Percentiles rank a stretch among this genome's conserved stretches.
phyloP scores from a whole-genome alignment of 2,888 invertebrate genomes.

The Ferdinandea cuprea region DNA sequence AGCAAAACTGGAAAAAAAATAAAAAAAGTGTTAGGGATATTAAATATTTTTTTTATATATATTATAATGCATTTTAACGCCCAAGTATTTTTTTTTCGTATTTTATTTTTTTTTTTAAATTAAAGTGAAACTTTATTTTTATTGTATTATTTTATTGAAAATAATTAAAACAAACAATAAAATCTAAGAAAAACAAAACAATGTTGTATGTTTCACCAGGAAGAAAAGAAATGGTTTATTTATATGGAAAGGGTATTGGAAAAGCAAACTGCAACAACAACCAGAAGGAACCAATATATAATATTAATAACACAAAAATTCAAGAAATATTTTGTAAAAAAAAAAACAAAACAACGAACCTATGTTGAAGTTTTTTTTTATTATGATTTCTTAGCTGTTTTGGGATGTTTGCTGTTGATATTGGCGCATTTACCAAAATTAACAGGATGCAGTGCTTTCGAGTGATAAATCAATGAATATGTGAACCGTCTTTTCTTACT shows the following conservation, averaged over 20 bases:
- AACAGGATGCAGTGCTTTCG: not conserved
- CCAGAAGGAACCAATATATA: slow-evolving; percentile 50
- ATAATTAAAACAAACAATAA: slow-evolving; percentile 39
- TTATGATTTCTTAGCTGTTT: slow-evolving; percentile 9
- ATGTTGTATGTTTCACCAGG: slow-evolving; percentile 60
- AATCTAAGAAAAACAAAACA: slow-evolving; percentile 30
- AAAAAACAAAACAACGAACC: slow-evolving; percentile 6
- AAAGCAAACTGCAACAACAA: slow-evolving; percentile 35
- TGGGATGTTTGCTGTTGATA: not conserved
- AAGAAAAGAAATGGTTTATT: slow-evolving; percentile 20
- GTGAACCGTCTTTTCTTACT: too few relatives aligned
- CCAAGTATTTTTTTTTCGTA: slow-evolving; percentile 70
- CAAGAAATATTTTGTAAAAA: slow-evolving; percentile 63
- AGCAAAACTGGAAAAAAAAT: slow-evolving; percentile 8
- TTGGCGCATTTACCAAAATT: not conserved
- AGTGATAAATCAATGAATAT: too few relatives aligned
- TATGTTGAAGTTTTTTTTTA: slow-evolving; percentile 27
- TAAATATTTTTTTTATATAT: slow-evolving; percentile 44
- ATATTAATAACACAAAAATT: slow-evolving; percentile 58
- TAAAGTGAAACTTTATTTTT: slow-evolving; percentile 43
- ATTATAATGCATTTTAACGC: slow-evolving; percentile 67
- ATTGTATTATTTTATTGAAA: slow-evolving; percentile 68
- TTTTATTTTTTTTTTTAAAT: slow-evolving; percentile 49
- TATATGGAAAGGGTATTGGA: slow-evolving; percentile 38
- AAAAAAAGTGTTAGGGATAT: slow-evolving; percentile 44